Evolutionary conservation across 2,113 vertebrate genomes (phyloP), one percentile per base, ranked within the genome.

Genomic region (Cyanoramphus novaezelandiae): DNA sequence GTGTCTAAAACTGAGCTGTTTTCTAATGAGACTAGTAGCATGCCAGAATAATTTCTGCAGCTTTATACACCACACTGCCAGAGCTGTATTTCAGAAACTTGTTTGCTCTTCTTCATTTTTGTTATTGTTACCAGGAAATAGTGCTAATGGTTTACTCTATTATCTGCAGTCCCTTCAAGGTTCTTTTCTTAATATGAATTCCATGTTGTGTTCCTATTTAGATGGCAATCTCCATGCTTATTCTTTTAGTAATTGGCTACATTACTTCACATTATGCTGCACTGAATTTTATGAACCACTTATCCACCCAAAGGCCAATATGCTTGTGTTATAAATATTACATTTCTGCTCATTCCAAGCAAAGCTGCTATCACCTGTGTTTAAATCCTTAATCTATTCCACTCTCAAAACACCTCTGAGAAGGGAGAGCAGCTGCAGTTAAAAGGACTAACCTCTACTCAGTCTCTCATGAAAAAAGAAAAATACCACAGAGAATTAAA

Each of bases 321-420:
- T 95, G 35, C 75, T 91, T 90, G 80, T 91, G 84, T 96, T 68
- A 95, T 93, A 98, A 97, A 95, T 88, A 95, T 90, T 93, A 86
- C 81, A 91, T 72, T 95, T 94, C 86, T 94, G 49, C 76, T 88
- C 88, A 65, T 91, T 94, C 59, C 88, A 88, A 82, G 90, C 55
- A 95, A 79, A 47, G 82, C 57, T 93, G 88, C 55, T 81, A 77
- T 89, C 90, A 97, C 94, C 94, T 93, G 89, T 92, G 75, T 86
- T 94, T 95, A 95, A 95, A 93, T 76, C 62, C 87, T 90, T 90
- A 95, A 97, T 96, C 88, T 87, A 91, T 69, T 95, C 88, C 0
- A 1, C 62, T 84, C 80, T 55, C 47, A 59, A 92, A 95, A 96
- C 88, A 95, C 62, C 80, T 92, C 19, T 10, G 85, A 95, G 88